Evolutionary conservation across 1,140 invertebrate genomes (phyloP), one percentile per base, ranked within the genome.

Genomic region (Alviniconcha marisindica): DNA sequence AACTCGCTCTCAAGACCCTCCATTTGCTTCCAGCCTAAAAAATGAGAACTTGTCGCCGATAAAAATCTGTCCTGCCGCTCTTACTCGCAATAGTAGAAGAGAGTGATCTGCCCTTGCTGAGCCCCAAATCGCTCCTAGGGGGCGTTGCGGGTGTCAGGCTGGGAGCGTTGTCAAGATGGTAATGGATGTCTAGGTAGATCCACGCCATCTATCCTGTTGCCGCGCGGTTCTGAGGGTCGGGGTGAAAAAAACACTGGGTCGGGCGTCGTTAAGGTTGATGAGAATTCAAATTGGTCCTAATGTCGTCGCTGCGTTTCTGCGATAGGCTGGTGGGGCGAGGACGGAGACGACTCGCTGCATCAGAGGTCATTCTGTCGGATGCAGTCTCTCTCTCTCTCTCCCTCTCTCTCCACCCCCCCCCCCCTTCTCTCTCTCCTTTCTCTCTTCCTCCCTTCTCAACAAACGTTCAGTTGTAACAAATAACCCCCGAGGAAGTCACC

Each of bases 11-110:
- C 56, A 21, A 66, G 38, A 28, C 38, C 78, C 36, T 60, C 60
- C 78, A 80, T 80, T 80, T 80, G 78, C 78, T 80, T 21, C 56
- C 31, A 14, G 78, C 24, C 31, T 44, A 78, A 78, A 78, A 78
- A 78, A 69, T 44, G 78, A 80, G 78, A 60, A 36, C 31, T 69
- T 80, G 78, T 80, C 77, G 60, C 56, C 51, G 78, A 80, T 80
- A 80, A 44, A 66, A 66, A 80, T 80, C 78, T 80, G 56, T 80
- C 78, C 56, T 44, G 78, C n/a, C 14, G 24, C 51, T 44, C 15
- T 21, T 38, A 38, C 71, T 74, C 15, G 38, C 66, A n/a, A 18
- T 33, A 63, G 31, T 60, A 63, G 36, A 18, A 28, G 48, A 31
- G 78, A 63, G 78, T 80, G 56, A 80, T 80, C 36, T 80, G 60